Base-by-base conservation (phyloP, 1,140 invertebrate species). In the Glossosoma conforme region DNA sequence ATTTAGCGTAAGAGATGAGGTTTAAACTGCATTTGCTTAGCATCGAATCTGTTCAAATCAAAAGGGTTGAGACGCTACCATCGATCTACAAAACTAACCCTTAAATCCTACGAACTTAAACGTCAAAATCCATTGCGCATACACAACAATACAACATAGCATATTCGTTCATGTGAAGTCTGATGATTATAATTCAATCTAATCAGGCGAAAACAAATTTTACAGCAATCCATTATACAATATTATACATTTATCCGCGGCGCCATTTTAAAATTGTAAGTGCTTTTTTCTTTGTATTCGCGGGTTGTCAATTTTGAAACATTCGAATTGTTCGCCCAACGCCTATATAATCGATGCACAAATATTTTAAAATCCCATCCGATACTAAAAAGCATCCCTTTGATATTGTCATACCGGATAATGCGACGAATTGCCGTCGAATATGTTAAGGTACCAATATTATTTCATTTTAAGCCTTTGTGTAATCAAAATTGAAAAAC, bases 1-100 rank as follows among this genome's bases (percentile, higher is more conserved):
- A 58, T 58, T 58, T 58, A 58, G 56, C 52, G 56, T 58, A 52
- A 54, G 52, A 33, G 51, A 58, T 53, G 56, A 58, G 55, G 45
- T 52, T 52, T 52, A 32, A 44, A 52, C 36, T 43, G 36, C 44
- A 52, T 33, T 43, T 37, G 30, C 45, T 20, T 49, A 47, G 44
- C 47, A 48, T 52, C 50, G 33, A 57, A 57, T 52, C 49, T 40
- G 40, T 47, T 14, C n/a, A 37, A 9, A 17, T 36, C 17, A 21
- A 40, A 54, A 46, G 56, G 56, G 56, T 53, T 58, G 42, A 30
- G 30, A 11, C 17, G 3, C 8, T 28, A 15, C 11, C 10, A n/a
- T 10, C 11, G 0, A 15, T 17, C 28, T 15, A 20, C 32, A 15
- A 44, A 35, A 17, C 19, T 44, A 22, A 11, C 10, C 22, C 32